Base-by-base conservation (phyloP, 2,797 vertebrate species). In the Etheostoma perlongum region DNA sequence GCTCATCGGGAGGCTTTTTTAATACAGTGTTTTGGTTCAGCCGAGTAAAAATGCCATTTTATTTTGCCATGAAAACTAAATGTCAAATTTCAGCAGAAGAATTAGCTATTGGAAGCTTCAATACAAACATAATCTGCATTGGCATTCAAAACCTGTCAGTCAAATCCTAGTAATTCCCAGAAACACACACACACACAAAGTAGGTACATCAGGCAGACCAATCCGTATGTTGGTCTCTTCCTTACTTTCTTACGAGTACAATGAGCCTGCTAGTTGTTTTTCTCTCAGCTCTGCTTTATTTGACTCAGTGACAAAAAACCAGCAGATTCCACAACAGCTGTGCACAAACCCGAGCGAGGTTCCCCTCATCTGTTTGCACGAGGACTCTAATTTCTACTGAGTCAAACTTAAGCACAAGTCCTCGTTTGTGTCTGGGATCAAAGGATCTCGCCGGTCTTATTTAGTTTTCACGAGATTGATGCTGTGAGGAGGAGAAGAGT, bases 131-230 rank as follows among this genome's bases (percentile, higher is more conserved):
- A 58, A 58, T 76, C 49, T 74, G 30, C 44, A 82, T 75, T 85
- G 83, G 81, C 81, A 72, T 87, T 86, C 21, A 80, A 71, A 89
- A 74, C 36, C 54, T 74, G 76, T 85, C 83, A 79, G 78, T 92
- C 77, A 71, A 86, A 88, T 88, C 84, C 64, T 46, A 85, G 87
- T 5, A 27, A 27, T 90, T 86, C 91, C 91, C 91, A 89, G 76
- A 82, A 79, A 84, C 67, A 84, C 63, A 72, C 52, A 48, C 42
- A 72, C 44, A 76, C 25, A 48, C 42, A 15, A 6, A 73, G 61
- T 46, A 36, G 51, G 49, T 46, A 55, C 47, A 70, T 61, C 33
- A 33, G 52, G 16, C 72, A 74, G 42, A 63, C 16, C 19, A 9
- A 25, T 36, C 67, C 2, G 2, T 73, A 52, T 49, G 44, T 69